phyloP scores from a whole-genome alignment of 2,888 invertebrate genomes.

The Drosophila lacicola region DNA sequence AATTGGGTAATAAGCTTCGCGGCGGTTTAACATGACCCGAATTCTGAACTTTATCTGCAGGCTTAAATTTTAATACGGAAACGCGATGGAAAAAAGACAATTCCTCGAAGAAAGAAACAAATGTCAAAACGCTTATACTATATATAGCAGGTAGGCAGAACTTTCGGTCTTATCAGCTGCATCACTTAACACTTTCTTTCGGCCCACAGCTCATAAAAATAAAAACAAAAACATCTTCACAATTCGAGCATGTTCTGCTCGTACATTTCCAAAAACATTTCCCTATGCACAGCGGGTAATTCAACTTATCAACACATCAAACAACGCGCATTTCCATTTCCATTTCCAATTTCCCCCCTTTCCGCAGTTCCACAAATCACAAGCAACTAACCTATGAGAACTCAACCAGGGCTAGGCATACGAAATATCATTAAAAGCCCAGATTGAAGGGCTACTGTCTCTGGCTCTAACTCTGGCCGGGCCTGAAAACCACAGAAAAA shows the following conservation, averaged over 20 bases:
- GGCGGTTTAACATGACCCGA: constrained; percentile 59
- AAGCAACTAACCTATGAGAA: constrained; percentile 40
- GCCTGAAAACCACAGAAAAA: constrained; percentile 33
- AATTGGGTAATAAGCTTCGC: constrained; percentile 35
- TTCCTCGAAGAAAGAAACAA: constrained; percentile 10
- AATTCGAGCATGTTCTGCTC: constrained; percentile 8
- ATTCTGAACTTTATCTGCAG: constrained; percentile 40
- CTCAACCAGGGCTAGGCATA: constrained; percentile 23
- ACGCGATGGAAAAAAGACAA: background rate
- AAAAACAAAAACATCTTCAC: constrained; percentile 23
- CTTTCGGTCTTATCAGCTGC: constrained; percentile 53
- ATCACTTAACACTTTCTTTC: constrained; percentile 52
- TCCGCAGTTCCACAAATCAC: constrained; percentile 1
- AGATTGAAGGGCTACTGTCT: constrained; percentile 47
- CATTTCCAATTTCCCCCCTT: constrained; percentile 1
- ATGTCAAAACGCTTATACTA: constrained; percentile 45
- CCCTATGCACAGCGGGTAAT: constrained; percentile 38
- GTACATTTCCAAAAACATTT: constrained; percentile 27
- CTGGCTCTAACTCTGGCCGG: constrained; percentile 24
- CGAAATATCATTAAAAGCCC: constrained; percentile 41
- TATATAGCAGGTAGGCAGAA: constrained; percentile 35
- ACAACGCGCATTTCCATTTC: constrained; percentile 22
- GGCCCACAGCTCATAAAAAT: constrained; percentile 35
- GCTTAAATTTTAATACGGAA: constrained; percentile 14
- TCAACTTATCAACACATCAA: constrained; percentile 51